phyloP scores from a whole-genome alignment of 2,888 invertebrate species.

The Coenonympha arcania region DNA sequence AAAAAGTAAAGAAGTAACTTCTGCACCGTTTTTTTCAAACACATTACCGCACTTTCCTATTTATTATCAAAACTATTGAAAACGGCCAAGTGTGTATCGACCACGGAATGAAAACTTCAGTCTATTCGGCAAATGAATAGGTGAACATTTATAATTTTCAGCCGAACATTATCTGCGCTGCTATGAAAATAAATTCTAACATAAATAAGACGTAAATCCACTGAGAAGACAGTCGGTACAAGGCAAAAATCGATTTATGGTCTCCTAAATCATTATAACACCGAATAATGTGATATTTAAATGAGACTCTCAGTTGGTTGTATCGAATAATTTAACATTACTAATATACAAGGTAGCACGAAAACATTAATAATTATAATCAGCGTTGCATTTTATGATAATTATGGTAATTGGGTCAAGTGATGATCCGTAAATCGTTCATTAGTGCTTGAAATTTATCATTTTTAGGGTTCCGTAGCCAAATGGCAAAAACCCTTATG shows the following conservation, averaged over 20 bases:
- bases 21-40: too few species aligned
- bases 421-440: neutral
- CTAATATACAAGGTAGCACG: neutral
- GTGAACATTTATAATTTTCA: neutral
- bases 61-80: too few species aligned
- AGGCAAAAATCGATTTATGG: constrained; percentile 1
- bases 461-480: too few species aligned
- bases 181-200: neutral
- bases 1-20: too few species aligned
- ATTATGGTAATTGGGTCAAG: neutral
- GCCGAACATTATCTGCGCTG: neutral
- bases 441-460: too few species aligned
- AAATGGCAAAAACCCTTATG: too few species aligned
- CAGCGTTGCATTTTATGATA: neutral
- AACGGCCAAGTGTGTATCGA: too few species aligned
- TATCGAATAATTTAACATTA: neutral
- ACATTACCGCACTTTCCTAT: too few species aligned
- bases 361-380: neutral
- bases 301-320: neutral
- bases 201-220: neutral
- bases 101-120: too few species aligned
- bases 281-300: neutral
- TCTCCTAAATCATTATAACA: neutral
- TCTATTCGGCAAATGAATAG: neutral
- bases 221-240: neutral